Conservation (phyloP, 2,113 vertebrate genomes). For the Alligator sinensis region DNA sequence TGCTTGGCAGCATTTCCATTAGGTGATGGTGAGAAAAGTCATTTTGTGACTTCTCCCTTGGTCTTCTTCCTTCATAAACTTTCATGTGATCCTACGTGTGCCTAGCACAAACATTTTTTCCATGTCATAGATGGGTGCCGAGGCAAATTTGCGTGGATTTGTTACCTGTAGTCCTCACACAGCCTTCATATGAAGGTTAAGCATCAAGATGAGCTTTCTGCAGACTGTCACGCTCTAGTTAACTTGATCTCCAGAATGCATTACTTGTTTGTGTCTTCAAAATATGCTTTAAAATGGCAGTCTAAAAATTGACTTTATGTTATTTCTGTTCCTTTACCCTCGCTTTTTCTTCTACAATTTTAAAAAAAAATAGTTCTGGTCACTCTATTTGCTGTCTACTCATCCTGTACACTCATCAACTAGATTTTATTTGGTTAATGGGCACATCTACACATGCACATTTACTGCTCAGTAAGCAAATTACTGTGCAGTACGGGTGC, state of each 20-base stretch:
- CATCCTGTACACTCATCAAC: too few relatives aligned
- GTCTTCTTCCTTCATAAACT: neutral
- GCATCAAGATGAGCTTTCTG: neutral
- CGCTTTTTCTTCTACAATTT: too few relatives aligned
- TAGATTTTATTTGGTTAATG: too few relatives aligned
- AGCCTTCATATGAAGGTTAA: neutral
- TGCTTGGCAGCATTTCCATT: neutral
- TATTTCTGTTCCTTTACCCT: constrained; percentile 14
- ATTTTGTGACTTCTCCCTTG: neutral
- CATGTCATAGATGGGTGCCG: neutral
- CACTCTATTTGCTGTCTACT: too few relatives aligned
- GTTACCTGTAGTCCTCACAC: neutral
- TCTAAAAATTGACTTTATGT: neutral
- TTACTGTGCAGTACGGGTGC: too few relatives aligned
- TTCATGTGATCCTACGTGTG: accelerated
- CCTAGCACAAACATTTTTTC: neutral
- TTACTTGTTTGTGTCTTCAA: neutral
- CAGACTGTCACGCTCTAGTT: neutral
- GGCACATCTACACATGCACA: too few relatives aligned
- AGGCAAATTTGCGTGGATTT: accelerated
- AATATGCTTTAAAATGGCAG: neutral
- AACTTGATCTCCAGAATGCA: neutral
- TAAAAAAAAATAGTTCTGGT: too few relatives aligned
- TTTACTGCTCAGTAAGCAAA: too few relatives aligned
- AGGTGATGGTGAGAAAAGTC: neutral